Base-by-base conservation (phyloP, 2,888 invertebrate species). In the Hoplodrina ambigua region DNA sequence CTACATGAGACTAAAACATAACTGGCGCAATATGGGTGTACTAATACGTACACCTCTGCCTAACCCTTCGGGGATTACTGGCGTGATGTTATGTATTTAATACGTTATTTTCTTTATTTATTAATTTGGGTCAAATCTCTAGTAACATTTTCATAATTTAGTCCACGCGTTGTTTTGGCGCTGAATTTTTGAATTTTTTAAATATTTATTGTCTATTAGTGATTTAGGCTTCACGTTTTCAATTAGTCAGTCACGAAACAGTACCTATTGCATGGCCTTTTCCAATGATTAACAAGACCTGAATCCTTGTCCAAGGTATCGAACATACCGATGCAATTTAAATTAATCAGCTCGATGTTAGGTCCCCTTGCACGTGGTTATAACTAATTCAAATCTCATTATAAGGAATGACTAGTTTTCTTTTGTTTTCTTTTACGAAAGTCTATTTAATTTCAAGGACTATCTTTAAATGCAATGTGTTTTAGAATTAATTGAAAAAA, bases 401-500 rank as follows among this genome's bases (percentile, higher is more conserved):
- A 11, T 25, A 44, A n/a, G 15, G 7, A 19, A 4, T 25, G n/a
- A 6, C 8, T 17, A 46, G 46, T 46, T 17, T 46, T 46, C 44
- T 44, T 46, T 46, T 46, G 46, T 15, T 46, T 13, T 20, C 11
- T 46, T n/a, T 4, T 55, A 13, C 4, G 2, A 20, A 49, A 57
- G 44, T 52, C 44, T 54, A 62, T 54, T 62, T 17, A 54, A n/a
- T 15, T 46, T 53, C 62, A 54, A 30, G 62, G 37, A 17, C 8
- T 50, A 3, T 10, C 15, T 11, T 65, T 25, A 50, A 41, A 13
- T 41, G 13, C 19, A 6, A 2, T 20, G 10, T 8, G 41, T 30
- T 52, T 71, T 71, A 33, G 30, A 57, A 71, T 71, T 44, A 0
- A 44, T 58, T 57, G 41, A n/a, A n/a, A n/a, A n/a, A n/a, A n/a